Base-by-base conservation (phyloP, 2,797 vertebrate genomes). In the Knipowitschia caucasica region DNA sequence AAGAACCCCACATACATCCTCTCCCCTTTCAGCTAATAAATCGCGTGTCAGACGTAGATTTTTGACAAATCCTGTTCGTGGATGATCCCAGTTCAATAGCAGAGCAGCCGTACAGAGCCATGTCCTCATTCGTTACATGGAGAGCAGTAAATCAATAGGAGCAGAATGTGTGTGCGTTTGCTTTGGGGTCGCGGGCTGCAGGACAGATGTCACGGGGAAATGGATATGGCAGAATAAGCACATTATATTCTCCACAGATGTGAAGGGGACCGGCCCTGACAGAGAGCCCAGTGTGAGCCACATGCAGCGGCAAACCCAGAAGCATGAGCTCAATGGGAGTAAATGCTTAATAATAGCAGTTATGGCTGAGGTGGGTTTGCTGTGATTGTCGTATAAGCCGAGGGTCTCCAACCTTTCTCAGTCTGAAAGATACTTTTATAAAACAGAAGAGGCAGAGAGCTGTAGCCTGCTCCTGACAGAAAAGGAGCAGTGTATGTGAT, bases 191-290 rank as follows among this genome's bases (percentile, higher is more conserved):
- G 35, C 23, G 20, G 20, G 58, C 69, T 55, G 53, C 56, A 69
- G 76, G 81, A 84, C 86, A 85, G 86, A 88, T 85, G 86, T 86
- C 81, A 75, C 80, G 62, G 75, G 73, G 83, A 86, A 84, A 86
- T 78, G 80, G 83, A 85, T 83, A 81, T 47, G 64, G 70, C 77
- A 67, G 77, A 71, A 77, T 59, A 67, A 71, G 77, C 80, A 70
- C 62, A 70, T 78, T 66, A 78, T 82, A 71, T 67, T 74, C 68
- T n/a, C 53, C 71, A 54, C 81, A 82, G 84, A 86, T 84, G 84
- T 81, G 78, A 59, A 23, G 59, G 59, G 55, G 55, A 69, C 73
- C 58, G 51, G 58, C 72, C 30, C 15, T 40, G 66, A 75, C 67
- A 50, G 49, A 43, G 36, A 52, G 43, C 60, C 40, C 58, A 57